Conservation (phyloP, 1,140 invertebrate species). For the Drosophila neocordata region DNA sequence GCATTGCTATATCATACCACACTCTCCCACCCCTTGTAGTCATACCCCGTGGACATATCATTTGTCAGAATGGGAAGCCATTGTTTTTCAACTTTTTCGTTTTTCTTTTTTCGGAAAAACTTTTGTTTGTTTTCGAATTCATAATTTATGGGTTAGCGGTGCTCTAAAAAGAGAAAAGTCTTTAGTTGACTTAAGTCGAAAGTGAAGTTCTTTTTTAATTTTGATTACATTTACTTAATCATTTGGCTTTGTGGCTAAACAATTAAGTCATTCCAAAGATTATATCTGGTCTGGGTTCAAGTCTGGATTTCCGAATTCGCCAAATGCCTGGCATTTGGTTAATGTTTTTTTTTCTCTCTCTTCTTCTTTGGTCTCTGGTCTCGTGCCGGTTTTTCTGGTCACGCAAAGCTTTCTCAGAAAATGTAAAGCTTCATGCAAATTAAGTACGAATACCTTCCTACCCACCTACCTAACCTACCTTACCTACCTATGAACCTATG, state of each 20-base stretch:
- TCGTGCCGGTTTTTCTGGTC: slow-evolving; percentile 55
- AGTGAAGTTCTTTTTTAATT: slow-evolving; percentile 55
- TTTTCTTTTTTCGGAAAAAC: too few species aligned
- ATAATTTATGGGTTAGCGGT: slow-evolving; percentile 76
- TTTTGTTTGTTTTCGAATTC: slow-evolving; percentile 58
- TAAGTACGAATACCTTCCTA: background rate
- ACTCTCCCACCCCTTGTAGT: background rate
- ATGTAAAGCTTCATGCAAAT: slow-evolving; percentile 57
- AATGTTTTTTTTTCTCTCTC: too few species aligned
- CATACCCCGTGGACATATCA: slow-evolving; percentile 21
- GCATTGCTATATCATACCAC: slow-evolving; percentile 24
- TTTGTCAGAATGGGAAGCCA: slow-evolving; percentile 64
- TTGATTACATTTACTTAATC: slow-evolving; percentile 41
- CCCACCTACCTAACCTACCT: too few species aligned
- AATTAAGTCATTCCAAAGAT: slow-evolving; percentile 56
- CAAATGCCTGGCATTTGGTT: too few species aligned
- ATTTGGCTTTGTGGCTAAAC: slow-evolving; percentile 23
- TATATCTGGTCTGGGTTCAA: slow-evolving; percentile 30
- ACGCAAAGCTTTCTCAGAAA: slow-evolving; percentile 60
- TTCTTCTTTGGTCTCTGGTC: slow-evolving; percentile 23
- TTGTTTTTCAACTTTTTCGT: too few species aligned
- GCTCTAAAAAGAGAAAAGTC: slow-evolving; percentile 36
- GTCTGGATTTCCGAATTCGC: background rate
- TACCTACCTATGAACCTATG: too few species aligned
- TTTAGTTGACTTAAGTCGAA: slow-evolving; percentile 28